Conservation (phyloP, 53 echinoderm and acorn worm species). For the Mesocentrotus franciscanus region DNA sequence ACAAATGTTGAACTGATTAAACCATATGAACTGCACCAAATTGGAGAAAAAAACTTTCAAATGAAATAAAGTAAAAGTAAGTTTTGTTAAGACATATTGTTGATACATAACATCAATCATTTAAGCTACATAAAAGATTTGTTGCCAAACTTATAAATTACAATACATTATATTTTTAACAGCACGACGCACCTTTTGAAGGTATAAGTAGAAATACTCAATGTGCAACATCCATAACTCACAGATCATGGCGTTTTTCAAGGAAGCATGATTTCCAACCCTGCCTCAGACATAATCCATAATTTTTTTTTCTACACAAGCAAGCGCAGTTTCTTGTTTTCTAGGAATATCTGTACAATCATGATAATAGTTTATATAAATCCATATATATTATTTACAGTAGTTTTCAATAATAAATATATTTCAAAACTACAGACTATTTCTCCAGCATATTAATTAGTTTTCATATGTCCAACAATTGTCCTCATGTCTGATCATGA, state of each 20-base stretch:
- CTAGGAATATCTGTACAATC: slow-evolving; percentile 23
- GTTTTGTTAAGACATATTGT: too few species aligned
- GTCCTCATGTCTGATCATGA: not conserved
- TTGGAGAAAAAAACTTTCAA: not conserved
- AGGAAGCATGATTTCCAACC: slow-evolving; percentile 11
- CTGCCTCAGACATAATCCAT: not conserved
- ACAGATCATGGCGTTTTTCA: slow-evolving; percentile 1
- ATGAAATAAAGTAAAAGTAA: not conserved
- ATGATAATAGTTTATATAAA: slow-evolving; percentile 43
- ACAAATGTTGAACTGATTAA: not conserved
- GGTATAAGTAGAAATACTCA: not conserved
- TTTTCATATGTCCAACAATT: slow-evolving; percentile 30
- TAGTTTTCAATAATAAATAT: slow-evolving; percentile 51
- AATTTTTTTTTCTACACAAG: slow-evolving; percentile 9
- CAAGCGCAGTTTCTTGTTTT: slow-evolving; percentile 8
- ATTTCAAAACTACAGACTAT: slow-evolving; percentile 37
- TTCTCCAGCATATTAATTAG: not conserved
- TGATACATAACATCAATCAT: too few species aligned
- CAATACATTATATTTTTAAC: not conserved
- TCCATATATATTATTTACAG: slow-evolving; percentile 30
- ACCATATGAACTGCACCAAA: not conserved
- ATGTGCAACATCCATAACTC: not conserved
- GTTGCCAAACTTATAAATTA: not conserved
- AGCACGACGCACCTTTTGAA: not conserved
- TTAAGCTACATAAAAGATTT: not conserved